Evolutionary conservation across 2,113 vertebrate species (phyloP).

Genomic region (Mobula hypostoma): DNA sequence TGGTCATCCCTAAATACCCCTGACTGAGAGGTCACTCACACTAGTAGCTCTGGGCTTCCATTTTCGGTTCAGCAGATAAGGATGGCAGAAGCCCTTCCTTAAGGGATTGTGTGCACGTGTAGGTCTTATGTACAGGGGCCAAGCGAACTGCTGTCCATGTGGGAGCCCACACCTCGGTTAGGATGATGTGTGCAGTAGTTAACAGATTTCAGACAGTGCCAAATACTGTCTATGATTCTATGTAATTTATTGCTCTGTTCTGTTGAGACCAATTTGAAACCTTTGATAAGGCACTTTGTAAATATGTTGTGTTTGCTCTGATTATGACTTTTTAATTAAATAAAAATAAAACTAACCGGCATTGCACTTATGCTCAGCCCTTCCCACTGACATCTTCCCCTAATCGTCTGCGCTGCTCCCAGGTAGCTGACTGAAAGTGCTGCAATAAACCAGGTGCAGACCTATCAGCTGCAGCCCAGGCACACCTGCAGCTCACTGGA

Average conservation of each 20-base stretch:
- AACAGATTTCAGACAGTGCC: background rate
- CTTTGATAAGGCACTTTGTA: background rate
- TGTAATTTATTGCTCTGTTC: constrained; percentile 2
- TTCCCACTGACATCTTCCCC: background rate
- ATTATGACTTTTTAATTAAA: background rate
- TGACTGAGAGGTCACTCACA: background rate
- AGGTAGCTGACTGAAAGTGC: too few relatives aligned
- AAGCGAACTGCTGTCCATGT: background rate
- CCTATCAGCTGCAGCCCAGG: background rate
- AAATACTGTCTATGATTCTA: background rate
- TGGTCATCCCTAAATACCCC: background rate
- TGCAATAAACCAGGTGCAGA: background rate
- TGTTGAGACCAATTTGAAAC: background rate
- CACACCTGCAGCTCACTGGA: background rate
- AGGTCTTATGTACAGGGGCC: background rate
- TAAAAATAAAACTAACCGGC: background rate
- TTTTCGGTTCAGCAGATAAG: too few relatives aligned
- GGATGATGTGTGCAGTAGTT: background rate
- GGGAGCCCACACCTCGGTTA: background rate
- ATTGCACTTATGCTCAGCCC: background rate
- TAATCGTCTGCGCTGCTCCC: too few relatives aligned
- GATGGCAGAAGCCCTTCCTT: too few relatives aligned
- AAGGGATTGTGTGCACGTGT: background rate
- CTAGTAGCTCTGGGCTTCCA: too few relatives aligned
- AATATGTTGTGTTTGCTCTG: background rate